phyloP scores from a whole-genome alignment of 2,888 invertebrate species.

The Chymomyza amoena region DNA sequence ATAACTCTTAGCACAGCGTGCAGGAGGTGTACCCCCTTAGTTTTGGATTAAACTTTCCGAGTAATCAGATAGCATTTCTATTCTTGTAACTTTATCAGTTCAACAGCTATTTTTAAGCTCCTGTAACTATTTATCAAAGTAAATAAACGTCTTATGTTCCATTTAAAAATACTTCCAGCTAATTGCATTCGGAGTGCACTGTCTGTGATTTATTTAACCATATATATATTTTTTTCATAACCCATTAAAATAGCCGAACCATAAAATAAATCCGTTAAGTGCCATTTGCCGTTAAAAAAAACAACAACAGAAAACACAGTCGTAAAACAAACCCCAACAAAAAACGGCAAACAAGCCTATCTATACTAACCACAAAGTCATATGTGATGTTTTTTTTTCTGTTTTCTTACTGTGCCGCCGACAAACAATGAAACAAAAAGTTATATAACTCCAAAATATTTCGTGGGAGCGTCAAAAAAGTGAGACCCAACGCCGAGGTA shows the following conservation, averaged over 20 bases:
- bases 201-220: background rate
- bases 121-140: background rate
- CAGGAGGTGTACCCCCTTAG: too few species aligned
- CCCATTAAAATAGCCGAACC: constrained; percentile 7
- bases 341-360: constrained; percentile 2
- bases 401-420: constrained; percentile 9
- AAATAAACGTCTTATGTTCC: background rate
- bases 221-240: background rate
- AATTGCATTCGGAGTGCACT: background rate
- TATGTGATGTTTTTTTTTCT: constrained; percentile 11
- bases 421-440: constrained; percentile 23
- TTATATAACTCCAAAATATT: constrained; percentile 32
- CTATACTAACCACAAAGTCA: constrained; percentile 23
- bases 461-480: constrained; percentile 38
- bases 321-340: constrained; percentile 39
- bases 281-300: constrained; percentile 8
- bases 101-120: background rate
- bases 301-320: constrained; percentile 20
- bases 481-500: background rate
- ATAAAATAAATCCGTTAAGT: constrained; percentile 27
- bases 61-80: background rate
- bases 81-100: background rate
- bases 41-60: too few species aligned
- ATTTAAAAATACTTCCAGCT: background rate
- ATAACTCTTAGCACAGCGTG: too few species aligned